Conservation (phyloP, 2,888 invertebrate species). For the Endomychus coccineus region DNA sequence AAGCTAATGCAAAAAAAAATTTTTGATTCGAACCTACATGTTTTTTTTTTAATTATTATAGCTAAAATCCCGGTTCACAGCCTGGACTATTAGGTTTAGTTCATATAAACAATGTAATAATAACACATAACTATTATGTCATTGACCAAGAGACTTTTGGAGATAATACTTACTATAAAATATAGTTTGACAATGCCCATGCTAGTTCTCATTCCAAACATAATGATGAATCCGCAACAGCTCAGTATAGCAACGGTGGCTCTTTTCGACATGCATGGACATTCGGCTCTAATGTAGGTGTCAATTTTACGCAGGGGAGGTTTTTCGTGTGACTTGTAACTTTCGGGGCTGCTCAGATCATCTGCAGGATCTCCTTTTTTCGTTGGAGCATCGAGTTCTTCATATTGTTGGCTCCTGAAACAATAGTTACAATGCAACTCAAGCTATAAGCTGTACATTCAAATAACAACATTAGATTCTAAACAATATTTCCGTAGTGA, state of each 20-base stretch:
- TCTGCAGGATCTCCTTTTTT: conserved; percentile 52
- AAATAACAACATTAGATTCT: too few species aligned
- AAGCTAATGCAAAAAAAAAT: too few species aligned
- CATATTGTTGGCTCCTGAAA: conserved; percentile 43
- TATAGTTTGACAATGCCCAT: conserved; percentile 94
- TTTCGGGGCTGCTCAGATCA: conserved; percentile 63
- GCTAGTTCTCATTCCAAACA: conserved; percentile 97
- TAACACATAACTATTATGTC: too few species aligned
- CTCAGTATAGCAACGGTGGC: conserved; percentile 83
- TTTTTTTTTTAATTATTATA: too few species aligned
- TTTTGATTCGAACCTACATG: too few species aligned
- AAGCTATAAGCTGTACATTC: neutral
- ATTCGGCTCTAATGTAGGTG: conserved; percentile 79
- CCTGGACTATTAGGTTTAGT: too few species aligned
- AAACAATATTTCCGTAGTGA: too few species aligned
- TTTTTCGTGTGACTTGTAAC: conserved; percentile 74
- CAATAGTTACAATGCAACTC: neutral
- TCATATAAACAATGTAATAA: too few species aligned
- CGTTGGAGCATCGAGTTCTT: conserved; percentile 55
- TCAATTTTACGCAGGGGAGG: conserved; percentile 82
- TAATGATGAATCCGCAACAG: conserved; percentile 85
- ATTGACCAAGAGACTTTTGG: too few species aligned
- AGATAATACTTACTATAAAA: conserved; percentile 50
- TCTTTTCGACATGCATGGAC: conserved; percentile 77
- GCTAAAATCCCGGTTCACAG: too few species aligned